A percentile compares a stretch with the other conserved stretches of the same genome.
Evolutionary conservation across 1,140 invertebrate genomes (phyloP).

Genomic region (Daktulosphaira vitifoliae): DNA sequence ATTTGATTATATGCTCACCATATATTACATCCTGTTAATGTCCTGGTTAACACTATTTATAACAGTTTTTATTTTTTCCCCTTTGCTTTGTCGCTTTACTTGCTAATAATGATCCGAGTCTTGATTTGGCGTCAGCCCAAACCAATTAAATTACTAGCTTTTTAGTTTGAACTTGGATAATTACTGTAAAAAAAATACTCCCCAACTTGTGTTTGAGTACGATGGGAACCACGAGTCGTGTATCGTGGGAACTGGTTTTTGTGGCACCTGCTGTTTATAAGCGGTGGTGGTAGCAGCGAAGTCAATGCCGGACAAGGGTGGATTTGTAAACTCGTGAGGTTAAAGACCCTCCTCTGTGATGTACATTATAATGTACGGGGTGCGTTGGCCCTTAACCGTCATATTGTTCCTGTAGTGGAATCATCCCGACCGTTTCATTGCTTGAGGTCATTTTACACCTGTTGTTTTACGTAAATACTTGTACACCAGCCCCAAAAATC

Average conservation of each 20-base stretch:
- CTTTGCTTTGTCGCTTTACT: neutral
- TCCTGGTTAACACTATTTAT: neutral
- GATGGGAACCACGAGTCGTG: neutral
- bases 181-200: slow-evolving; percentile 13
- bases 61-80: slow-evolving; percentile 6
- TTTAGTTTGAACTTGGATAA: slow-evolving; percentile 26
- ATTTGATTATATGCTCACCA: no score
- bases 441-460: slow-evolving; percentile 30
- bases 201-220: slow-evolving; percentile 2
- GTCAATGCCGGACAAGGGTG: slow-evolving; percentile 26
- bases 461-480: slow-evolving; percentile 22
- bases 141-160: slow-evolving; percentile 24
- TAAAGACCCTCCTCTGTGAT: slow-evolving; percentile 16
- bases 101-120: slow-evolving; percentile 9
- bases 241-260: slow-evolving; percentile 30
- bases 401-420: slow-evolving; percentile 27
- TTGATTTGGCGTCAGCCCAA: slow-evolving; percentile 21
- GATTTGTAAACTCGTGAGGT: slow-evolving; percentile 4
- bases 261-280: slow-evolving; percentile 16
- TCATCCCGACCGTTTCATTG: slow-evolving; percentile 26
- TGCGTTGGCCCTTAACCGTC: slow-evolving; percentile 27
- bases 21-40: no score
- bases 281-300: no score
- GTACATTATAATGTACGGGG: slow-evolving; percentile 7
- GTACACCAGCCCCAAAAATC: slow-evolving; percentile 1